Base-by-base conservation (phyloP, 2,797 vertebrate genomes). In the Trematomus bernacchii region DNA sequence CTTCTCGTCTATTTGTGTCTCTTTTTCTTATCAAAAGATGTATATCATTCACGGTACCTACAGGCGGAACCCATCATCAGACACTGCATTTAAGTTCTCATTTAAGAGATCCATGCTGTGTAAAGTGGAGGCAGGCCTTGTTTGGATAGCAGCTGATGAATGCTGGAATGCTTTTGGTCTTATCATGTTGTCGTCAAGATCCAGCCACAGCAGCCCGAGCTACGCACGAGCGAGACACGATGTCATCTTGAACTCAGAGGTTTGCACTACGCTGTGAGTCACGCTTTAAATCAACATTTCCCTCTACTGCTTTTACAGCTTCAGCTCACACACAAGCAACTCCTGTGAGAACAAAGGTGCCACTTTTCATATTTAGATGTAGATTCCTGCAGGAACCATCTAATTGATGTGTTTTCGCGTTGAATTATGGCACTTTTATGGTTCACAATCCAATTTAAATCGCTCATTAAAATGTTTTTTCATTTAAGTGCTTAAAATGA, bases 91-190 rank as follows among this genome's bases (percentile, higher is more conserved):
- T 83, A 84, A 84, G 82, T 75, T 64, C 58, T 52, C 62, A 79
- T 83, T 86, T 86, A 88, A 88, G 68, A 77, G 60, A 85, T 81
- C 70, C 77, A 40, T 63, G 73, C 63, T 66, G 84, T 85, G 72
- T 84, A 75, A 91, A 89, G 87, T 83, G 88, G 87, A 89, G 84
- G 60, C 87, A 90, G 87, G 48, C 84, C 55, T 58, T 7, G 30
- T 61, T 76, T 80, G 83, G 85, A 88, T 87, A 83, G 78, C 46
- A 65, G 79, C 84, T 67, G 82, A 88, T 75, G 86, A 80, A 65
- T 7, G 9, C 55, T 67, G 89, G 89, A 86, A 92, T 91, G 87
- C 82, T 83, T 91, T 90, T 87, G 82, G 87, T 91, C 85, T 91
- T 89, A 89, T 91, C 85, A 6, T 54, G 73, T 68, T 76, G 80